Evolutionary conservation across 2,797 vertebrate genomes (phyloP).

Genomic region (Rachycentron canadum): DNA sequence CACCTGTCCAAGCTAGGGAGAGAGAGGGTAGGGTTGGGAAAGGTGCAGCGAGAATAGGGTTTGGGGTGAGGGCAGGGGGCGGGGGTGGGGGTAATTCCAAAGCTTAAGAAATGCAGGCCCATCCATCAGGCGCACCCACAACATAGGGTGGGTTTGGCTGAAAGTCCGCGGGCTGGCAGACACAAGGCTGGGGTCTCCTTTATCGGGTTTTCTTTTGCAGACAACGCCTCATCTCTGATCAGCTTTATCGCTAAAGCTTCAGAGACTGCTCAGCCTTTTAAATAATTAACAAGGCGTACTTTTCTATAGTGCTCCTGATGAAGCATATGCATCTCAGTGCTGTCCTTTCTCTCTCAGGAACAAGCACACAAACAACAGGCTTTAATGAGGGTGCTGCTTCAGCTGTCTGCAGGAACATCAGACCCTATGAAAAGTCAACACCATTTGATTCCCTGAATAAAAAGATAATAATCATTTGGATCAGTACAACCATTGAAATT

Average conservation of each 20-base stretch:
- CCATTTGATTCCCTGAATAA: too few species aligned
- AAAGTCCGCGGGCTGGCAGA: constrained; percentile 28
- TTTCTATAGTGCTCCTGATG: constrained; percentile 73
- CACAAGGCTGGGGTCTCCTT: constrained; percentile 45
- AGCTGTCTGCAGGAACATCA: constrained; percentile 5
- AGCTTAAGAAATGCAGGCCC: constrained; percentile 60
- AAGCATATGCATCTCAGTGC: constrained; percentile 63
- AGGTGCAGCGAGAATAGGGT: constrained; percentile 1
- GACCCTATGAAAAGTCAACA: background rate
- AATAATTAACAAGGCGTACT: constrained; percentile 78
- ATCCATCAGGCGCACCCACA: constrained; percentile 28
- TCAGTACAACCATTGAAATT: too few species aligned
- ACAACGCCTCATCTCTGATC: constrained; percentile 67
- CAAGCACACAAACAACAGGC: constrained; percentile 35
- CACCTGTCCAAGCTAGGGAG: constrained; percentile 75
- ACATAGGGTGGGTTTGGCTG: constrained; percentile 36
- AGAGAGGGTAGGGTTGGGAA: constrained; percentile 19
- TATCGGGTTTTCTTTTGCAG: constrained; percentile 53
- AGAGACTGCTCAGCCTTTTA: constrained; percentile 65
- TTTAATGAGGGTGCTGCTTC: constrained; percentile 33
- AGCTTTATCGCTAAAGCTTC: constrained; percentile 65
- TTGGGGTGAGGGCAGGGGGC: background rate
- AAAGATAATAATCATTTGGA: too few species aligned
- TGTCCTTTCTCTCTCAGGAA: constrained; percentile 42
- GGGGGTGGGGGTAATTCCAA: constrained; percentile 35